These are phyloP conservation scores for Blera fallax DNA, from an alignment of 2,888 invertebrate species.

Conservation along the genomic window DNA sequence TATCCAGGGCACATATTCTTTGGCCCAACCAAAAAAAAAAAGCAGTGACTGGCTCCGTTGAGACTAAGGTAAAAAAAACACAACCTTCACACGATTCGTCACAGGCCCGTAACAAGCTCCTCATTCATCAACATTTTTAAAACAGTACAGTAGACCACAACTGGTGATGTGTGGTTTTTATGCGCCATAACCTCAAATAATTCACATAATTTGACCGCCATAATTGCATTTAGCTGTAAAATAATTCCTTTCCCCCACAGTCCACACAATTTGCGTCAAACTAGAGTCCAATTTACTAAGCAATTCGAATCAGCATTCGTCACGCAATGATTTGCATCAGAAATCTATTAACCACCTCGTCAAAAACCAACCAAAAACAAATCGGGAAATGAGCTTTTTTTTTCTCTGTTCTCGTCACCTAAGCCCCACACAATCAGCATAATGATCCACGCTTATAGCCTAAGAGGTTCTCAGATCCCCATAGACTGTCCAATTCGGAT, in stretches of 20 bases:
- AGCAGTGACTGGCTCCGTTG: too few species aligned
- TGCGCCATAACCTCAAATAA: background rate
- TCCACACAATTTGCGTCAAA: conserved; percentile 3
- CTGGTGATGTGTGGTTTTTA: background rate
- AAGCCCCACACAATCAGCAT: conserved; percentile 43
- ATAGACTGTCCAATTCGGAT: conserved; percentile 23
- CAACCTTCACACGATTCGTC: too few species aligned
- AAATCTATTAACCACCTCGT: conserved; percentile 16
- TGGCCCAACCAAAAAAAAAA: too few species aligned
- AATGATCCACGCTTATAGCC: conserved; percentile 34
- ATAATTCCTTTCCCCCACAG: background rate
- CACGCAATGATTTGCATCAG: conserved; percentile 32
- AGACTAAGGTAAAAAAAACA: too few species aligned
- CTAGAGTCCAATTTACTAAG: conserved; percentile 32
- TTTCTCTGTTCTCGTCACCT: conserved; percentile 8
- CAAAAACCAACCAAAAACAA: background rate
- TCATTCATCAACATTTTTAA: too few species aligned
- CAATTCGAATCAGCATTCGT: conserved; percentile 13
- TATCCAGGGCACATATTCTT: too few species aligned
- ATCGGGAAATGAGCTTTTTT: conserved; percentile 16
- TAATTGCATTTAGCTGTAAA: background rate
- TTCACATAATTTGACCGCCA: background rate
- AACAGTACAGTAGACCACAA: background rate
- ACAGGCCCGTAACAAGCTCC: too few species aligned
- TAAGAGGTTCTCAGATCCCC: conserved; percentile 1